These are phyloP conservation scores for Penaeus monodon DNA, from an alignment of 2,888 invertebrate species.

Conservation along the genomic window DNA sequence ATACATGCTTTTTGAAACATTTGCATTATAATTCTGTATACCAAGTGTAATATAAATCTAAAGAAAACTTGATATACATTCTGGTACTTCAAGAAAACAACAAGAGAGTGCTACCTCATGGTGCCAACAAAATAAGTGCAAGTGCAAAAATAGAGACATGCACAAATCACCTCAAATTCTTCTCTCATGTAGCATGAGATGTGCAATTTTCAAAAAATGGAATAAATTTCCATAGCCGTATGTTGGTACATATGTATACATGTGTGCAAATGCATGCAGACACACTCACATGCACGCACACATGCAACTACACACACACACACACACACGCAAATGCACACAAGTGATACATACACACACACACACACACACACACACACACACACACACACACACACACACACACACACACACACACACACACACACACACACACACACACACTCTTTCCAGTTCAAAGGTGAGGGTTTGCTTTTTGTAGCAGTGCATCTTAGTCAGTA, in stretches of 20 bases:
- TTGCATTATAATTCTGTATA: no score
- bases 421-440: not conserved
- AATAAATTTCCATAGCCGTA: no score
- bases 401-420: not conserved
- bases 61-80: no score
- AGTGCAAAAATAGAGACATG: not conserved
- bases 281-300: not conserved
- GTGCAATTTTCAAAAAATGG: no score
- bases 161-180: not conserved
- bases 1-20: no score
- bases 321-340: not conserved
- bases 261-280: not conserved
- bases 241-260: not conserved
- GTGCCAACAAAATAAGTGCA: not conserved
- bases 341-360: not conserved
- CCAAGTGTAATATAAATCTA: no score
- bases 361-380: constrained; percentile 6
- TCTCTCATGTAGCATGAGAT: not conserved
- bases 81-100: not conserved
- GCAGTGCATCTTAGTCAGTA: not conserved
- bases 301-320: not conserved
- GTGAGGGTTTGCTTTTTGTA: not conserved
- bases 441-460: not conserved
- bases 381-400: not conserved
- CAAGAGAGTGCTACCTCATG: not conserved